Evolutionary conservation across 2,113 vertebrate species (phyloP).

Genomic region (Fulmarus glacialis): DNA sequence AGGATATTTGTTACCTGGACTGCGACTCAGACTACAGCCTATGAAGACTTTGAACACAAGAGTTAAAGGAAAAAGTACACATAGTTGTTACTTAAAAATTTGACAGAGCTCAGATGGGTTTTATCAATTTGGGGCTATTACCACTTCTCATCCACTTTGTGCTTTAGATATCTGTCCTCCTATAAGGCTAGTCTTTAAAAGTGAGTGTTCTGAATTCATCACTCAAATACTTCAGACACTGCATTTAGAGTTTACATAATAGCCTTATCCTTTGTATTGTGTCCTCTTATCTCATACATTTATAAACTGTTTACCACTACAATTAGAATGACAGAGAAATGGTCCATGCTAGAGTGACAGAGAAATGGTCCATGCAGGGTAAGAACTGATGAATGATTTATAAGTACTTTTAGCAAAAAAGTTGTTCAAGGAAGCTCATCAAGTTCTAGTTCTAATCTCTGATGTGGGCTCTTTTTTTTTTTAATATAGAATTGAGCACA

Average conservation of each 20-base stretch:
- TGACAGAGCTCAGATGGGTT: background rate
- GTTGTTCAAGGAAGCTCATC: background rate
- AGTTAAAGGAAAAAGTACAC: background rate
- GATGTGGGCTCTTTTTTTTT: background rate
- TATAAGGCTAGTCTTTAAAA: background rate
- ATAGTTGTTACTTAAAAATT: background rate
- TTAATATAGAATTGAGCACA: background rate
- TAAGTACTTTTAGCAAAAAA: background rate
- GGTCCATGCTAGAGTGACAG: background rate
- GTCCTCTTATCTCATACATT: background rate
- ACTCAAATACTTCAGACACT: background rate
- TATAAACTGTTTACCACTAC: background rate
- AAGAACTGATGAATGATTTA: slow-evolving; percentile 19
- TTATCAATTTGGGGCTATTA: background rate
- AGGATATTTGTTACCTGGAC: background rate
- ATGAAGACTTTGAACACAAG: background rate
- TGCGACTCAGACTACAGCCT: background rate
- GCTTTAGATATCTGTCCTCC: background rate
- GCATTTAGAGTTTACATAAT: background rate
- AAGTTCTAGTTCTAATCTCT: background rate
- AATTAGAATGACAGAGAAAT: background rate
- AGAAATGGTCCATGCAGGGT: background rate
- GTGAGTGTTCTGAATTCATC: background rate
- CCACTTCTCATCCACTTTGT: background rate
- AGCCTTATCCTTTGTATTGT: background rate